A percentile compares a stretch with the other conserved stretches of the same genome.
Conservation (phyloP, 2,888 invertebrate genomes). For the Boloria euphrosyne region DNA sequence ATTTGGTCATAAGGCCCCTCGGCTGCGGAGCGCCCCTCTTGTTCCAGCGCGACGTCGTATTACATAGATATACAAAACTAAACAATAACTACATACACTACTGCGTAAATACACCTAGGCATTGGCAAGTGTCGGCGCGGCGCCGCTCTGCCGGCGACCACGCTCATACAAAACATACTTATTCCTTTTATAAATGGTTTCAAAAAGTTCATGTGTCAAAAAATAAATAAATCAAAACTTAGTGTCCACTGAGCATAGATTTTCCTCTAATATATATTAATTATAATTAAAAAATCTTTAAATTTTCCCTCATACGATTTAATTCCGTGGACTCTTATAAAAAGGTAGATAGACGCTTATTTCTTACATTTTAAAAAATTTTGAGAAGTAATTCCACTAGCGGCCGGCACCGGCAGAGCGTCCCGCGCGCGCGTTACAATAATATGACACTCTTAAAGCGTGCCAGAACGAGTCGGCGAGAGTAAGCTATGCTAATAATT, state of each 20-base stretch:
- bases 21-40: neutral
- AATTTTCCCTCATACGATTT: too few species aligned
- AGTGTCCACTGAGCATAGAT: too few species aligned
- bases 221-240: too few species aligned
- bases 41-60: neutral
- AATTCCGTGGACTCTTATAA: too few species aligned
- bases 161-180: too few species aligned
- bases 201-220: too few species aligned
- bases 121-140: slow-evolving; percentile 70
- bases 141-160: slow-evolving; percentile 6
- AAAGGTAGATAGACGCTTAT: too few species aligned
- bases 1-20: neutral
- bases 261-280: too few species aligned
- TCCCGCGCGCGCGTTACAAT: slow-evolving; percentile 49
- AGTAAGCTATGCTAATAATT: slow-evolving; percentile 31
- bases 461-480: slow-evolving; percentile 49
- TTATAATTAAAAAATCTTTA: too few species aligned
- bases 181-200: too few species aligned
- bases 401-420: slow-evolving; percentile 14
- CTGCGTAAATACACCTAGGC: slow-evolving; percentile 61
- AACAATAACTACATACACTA: slow-evolving; percentile 14
- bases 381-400: neutral
- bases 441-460: slow-evolving; percentile 68
- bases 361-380: too few species aligned
- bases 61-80: slow-evolving; percentile 11